These are phyloP conservation scores for Zaprionus tsacasi DNA, from an alignment of 1,140 invertebrate species.

Conservation along the genomic window DNA sequence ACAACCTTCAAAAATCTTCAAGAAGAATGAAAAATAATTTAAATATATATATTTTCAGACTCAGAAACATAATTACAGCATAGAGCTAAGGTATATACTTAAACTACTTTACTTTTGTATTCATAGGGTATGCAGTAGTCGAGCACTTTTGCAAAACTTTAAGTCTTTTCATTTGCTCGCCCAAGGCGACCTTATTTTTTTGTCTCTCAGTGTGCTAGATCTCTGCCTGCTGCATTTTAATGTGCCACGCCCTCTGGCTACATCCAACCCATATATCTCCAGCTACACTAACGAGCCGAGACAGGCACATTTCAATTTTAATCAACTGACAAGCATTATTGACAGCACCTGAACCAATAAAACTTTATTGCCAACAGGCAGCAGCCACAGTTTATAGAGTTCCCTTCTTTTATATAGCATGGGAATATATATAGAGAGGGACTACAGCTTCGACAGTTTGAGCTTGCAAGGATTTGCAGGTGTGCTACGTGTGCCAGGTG, in stretches of 20 bases:
- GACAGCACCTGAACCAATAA: slow-evolving; percentile 42
- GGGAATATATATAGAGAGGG: slow-evolving; percentile 29
- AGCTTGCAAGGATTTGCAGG: neutral
- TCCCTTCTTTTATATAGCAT: slow-evolving; percentile 14
- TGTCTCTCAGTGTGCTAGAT: neutral
- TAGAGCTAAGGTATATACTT: neutral
- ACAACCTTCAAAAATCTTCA: neutral
- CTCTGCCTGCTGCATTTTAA: slow-evolving; percentile 17
- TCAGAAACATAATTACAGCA: neutral
- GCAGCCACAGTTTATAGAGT: neutral
- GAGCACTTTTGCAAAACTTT: neutral
- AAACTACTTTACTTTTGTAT: neutral
- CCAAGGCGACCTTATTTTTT: too few species aligned
- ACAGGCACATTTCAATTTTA: slow-evolving; percentile 35
- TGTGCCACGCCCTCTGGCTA: neutral
- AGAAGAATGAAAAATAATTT: neutral
- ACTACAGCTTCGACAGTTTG: slow-evolving; percentile 5
- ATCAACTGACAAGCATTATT: slow-evolving; percentile 41
- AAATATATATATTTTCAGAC: neutral
- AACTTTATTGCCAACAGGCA: slow-evolving; percentile 35
- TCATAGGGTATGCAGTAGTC: neutral
- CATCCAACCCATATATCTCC: neutral
- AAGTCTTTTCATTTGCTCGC: neutral
- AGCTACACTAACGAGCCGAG: neutral
- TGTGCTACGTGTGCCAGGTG: slow-evolving; percentile 3